Evolutionary conservation across 2,888 invertebrate species (phyloP).

Genomic region (Apotomis turbidana): DNA sequence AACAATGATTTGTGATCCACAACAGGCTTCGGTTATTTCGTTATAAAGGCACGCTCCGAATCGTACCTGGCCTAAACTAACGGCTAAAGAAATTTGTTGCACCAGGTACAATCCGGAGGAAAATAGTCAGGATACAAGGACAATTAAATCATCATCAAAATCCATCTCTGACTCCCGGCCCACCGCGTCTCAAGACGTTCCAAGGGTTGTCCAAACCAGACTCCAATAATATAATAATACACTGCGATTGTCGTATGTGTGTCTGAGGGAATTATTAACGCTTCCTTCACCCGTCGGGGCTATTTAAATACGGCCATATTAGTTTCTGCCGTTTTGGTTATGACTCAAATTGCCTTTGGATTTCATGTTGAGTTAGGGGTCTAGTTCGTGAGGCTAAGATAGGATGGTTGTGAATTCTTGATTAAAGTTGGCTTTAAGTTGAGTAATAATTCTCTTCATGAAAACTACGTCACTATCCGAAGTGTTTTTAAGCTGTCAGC

Average conservation of each 20-base stretch:
- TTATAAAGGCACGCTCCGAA: no score
- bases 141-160: constrained; percentile 10
- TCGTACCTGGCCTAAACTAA: no score
- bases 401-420: not conserved
- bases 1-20: no score
- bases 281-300: constrained; percentile 63
- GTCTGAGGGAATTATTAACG: constrained; percentile 82
- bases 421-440: not conserved
- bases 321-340: constrained; percentile 62
- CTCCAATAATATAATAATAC: constrained; percentile 76
- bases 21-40: no score
- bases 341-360: constrained; percentile 32
- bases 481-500: no score
- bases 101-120: no score
- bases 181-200: constrained; percentile 66
- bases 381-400: constrained; percentile 10
- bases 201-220: constrained; percentile 77
- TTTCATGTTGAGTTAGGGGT: constrained; percentile 9
- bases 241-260: constrained; percentile 78
- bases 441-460: no score
- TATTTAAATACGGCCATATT: constrained; percentile 71
- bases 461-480: no score
- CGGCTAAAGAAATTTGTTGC: no score
- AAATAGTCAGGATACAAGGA: not conserved
- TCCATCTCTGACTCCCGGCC: constrained; percentile 55